A percentile compares a stretch with the other conserved stretches of the same genome.
These are phyloP conservation scores for Samia ricini DNA, from an alignment of 1,140 invertebrate genomes.

Conservation along the genomic window DNA sequence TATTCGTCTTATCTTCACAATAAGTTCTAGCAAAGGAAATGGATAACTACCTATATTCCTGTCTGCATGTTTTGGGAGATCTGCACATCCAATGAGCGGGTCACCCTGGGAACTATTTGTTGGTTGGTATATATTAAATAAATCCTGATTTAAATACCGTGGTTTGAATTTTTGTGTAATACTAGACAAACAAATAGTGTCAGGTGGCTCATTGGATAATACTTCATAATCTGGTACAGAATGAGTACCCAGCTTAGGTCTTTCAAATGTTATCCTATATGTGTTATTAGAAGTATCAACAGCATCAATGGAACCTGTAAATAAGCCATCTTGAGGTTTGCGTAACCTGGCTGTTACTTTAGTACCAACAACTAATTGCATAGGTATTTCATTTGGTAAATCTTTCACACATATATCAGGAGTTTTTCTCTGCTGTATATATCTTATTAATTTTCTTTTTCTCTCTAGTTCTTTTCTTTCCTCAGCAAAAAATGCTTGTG, in stretches of 20 bases:
- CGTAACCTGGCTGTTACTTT: conserved; percentile 95
- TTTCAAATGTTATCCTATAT: conserved; percentile 98
- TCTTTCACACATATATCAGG: conserved; percentile 91
- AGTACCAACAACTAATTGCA: conserved; percentile 97
- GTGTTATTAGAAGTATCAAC: conserved; percentile 98
- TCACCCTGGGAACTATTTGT: conserved; percentile 67
- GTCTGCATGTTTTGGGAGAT: conserved; percentile 59
- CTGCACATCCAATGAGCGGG: conserved; percentile 76
- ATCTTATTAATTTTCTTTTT: conserved; percentile 94
- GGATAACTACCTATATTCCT: conserved; percentile 89
- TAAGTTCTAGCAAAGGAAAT: conserved; percentile 89
- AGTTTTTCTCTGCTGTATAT: conserved; percentile 95
- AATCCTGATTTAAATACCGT: conserved; percentile 78
- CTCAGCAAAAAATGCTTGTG: conserved; percentile 96
- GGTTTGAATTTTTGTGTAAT: conserved; percentile 89
- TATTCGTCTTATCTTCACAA: conserved; percentile 93
- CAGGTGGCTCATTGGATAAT: conserved; percentile 93
- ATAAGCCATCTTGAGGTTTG: conserved; percentile 97
- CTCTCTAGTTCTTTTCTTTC: conserved; percentile 93
- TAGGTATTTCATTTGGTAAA: conserved; percentile 96
- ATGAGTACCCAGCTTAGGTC: conserved; percentile 94
- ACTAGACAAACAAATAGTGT: conserved; percentile 92
- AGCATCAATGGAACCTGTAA: conserved; percentile 97
- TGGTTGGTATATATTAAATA: conserved; percentile 59
- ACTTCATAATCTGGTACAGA: conserved; percentile 98